Evolutionary conservation across 2,888 invertebrate genomes (phyloP), one percentile per base, ranked within the genome.

Genomic region (Caenorhabditis parvicauda): DNA sequence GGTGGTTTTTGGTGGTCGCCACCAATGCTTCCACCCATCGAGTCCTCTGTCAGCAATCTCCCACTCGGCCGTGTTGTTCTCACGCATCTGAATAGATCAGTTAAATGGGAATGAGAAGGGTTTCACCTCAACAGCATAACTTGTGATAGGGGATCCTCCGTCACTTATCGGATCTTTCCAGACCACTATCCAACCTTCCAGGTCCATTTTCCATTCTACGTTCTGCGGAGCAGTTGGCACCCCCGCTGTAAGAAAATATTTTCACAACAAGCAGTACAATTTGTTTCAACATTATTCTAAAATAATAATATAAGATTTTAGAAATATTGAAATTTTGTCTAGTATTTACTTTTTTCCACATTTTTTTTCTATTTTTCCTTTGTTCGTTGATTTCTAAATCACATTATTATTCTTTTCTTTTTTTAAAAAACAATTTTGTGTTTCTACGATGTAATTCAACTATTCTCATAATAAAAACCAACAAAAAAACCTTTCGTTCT

Each of bases 11-110:
- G 65, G 67, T 4, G 73, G 70, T 47, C 75, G 58, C 74, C 76
- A 76, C 64, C 69, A 70, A 27, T 68, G 38, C 43, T 68, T 65
- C 61, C 72, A 70, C 2, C 71, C 70, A 44, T 76, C 75, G 32
- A 79, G 52, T 3, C 79, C 79, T 9, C 79, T 38, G 35, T 79
- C 79, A 17, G 78, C 78, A 27, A 80, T 79, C 49, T 79, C 77
- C 79, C 79, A 79, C 38, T 79, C 79, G 1, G 75, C 59, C 2
- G 79, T 74, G 32, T 65, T 62, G 49, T 79, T 77, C 12, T 54
- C 61, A 22, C 74, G 51, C 38, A 60, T 57, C 67, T 66, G 17
- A 38, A 55, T 24, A 28, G 37, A 55, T 29, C 24, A 14, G 21
- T n/a, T 2, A 14, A 41, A 29, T 19, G n/a, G 4, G 21, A 4